phyloP scores from a whole-genome alignment of 2,797 vertebrate species.

The Pseudopleuronectes americanus region DNA sequence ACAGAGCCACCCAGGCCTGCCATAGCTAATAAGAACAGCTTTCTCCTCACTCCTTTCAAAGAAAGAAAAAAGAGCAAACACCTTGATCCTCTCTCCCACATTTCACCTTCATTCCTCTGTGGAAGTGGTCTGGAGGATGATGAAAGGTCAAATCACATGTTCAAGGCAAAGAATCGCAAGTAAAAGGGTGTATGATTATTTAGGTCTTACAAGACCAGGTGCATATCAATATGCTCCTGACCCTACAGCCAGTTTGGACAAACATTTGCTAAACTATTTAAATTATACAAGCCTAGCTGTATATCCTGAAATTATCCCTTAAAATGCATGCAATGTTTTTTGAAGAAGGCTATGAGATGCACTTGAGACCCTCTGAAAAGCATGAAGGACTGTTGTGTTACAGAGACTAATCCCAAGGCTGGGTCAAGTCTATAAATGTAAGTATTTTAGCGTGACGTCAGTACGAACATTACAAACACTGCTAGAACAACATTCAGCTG shows the following conservation, averaged over 20 bases:
- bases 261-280: background rate
- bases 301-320: too few species aligned
- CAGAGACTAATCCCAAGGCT: too few species aligned
- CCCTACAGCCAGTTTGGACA: background rate
- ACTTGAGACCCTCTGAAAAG: too few species aligned
- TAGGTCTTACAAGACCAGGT: too few species aligned
- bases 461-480: too few species aligned
- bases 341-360: too few species aligned
- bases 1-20: constrained; percentile 66
- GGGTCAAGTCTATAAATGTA: too few species aligned
- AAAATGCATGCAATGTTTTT: too few species aligned
- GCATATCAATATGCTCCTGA: background rate
- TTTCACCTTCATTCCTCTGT: constrained; percentile 3
- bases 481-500: too few species aligned
- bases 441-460: too few species aligned
- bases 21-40: constrained; percentile 68
- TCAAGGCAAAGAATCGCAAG: background rate
- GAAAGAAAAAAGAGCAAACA: constrained; percentile 4
- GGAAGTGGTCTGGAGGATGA: constrained; percentile 40
- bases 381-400: too few species aligned
- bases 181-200: too few species aligned
- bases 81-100: constrained; percentile 12
- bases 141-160: constrained; percentile 42
- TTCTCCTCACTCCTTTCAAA: constrained; percentile 41
- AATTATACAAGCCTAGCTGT: background rate